phyloP scores from a whole-genome alignment of 2,113 vertebrate species.

The Oncorhynchus nerka region DNA sequence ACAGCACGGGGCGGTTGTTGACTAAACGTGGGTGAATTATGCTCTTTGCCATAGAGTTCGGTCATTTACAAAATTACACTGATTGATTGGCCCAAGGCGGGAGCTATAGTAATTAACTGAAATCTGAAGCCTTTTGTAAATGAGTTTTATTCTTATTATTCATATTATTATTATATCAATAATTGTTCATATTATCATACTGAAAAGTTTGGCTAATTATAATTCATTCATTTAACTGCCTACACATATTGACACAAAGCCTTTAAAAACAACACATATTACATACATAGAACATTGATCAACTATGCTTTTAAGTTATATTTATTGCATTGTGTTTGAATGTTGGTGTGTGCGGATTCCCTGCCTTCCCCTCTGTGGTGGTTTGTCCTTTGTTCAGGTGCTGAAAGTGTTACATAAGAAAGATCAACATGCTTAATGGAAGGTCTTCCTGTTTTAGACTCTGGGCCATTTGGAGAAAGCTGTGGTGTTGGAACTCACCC shows the following conservation, averaged over 20 bases:
- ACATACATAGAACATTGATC: background rate
- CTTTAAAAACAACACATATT: no score
- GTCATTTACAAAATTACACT: no score
- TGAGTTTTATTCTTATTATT: background rate
- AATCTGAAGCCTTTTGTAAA: no score
- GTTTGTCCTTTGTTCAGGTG: slow-evolving; percentile 56
- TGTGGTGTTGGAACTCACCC: slow-evolving; percentile 94
- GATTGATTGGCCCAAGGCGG: no score
- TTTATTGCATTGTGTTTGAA: background rate
- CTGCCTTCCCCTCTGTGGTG: slow-evolving; percentile 23
- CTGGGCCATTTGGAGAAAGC: slow-evolving; percentile 98
- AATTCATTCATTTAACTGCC: no score
- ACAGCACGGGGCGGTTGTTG: no score
- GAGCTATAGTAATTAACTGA: no score
- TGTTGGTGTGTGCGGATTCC: slow-evolving; percentile 19
- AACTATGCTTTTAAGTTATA: background rate
- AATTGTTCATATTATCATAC: no score
- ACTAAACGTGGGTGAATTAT: no score
- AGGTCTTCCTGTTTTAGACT: slow-evolving; percentile 83
- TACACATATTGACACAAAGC: no score
- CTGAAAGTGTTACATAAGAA: slow-evolving; percentile 72
- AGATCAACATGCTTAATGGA: slow-evolving; percentile 77
- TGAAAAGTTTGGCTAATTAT: no score
- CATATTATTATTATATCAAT: background rate
- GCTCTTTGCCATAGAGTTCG: no score